Base-by-base conservation (phyloP, 2,797 vertebrate genomes). In the Eulemur albifrons region DNA sequence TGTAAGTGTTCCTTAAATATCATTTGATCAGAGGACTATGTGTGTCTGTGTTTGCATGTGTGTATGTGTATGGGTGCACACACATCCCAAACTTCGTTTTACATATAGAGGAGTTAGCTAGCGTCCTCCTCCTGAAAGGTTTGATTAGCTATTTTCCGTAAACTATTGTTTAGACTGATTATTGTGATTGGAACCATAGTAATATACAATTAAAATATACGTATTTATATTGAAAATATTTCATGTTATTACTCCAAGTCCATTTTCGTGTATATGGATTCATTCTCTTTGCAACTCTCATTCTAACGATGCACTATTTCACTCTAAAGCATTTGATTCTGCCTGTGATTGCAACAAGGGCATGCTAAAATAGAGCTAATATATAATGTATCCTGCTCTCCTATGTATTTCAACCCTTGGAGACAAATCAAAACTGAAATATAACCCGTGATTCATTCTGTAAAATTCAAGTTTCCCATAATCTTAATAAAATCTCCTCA, bases 401-500 rank as follows among this genome's bases (percentile, higher is more conserved):
- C n/a, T 85, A 65, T 96, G 72, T 73, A 90, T 93, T 92, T 92
- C 93, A 97, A 93, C 94, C 13, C 45, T 85, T 81, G 32, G 50
- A 95, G 84, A 95, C 97, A 97, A 97, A 83, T 88, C 10, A 93
- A 83, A 96, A 73, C 7, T 93, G 77, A 98, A 97, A 59, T 38
- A 43, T 86, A 50, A 72, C 32, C 87, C 43, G 80, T 90, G 72
- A 93, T 94, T 96, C 83, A 96, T 91, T 94, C 48, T 59, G 59
- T 85, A 94, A 96, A 97, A 96, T 91, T 96, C 79, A 96, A 97
- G 30, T 48, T 75, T 65, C 50, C 84, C 84, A 69, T 89, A 45
- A 97, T 84, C 72, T 97, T 95, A 97, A 97, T 96, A 94, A 98
- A 97, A 86, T 17, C 65, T 96, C 20, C n/a, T 96, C 94, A 96